Percentiles rank a stretch among this genome's conserved stretches.
Conservation (phyloP, 2,888 invertebrate genomes). For the Busseola fusca region DNA sequence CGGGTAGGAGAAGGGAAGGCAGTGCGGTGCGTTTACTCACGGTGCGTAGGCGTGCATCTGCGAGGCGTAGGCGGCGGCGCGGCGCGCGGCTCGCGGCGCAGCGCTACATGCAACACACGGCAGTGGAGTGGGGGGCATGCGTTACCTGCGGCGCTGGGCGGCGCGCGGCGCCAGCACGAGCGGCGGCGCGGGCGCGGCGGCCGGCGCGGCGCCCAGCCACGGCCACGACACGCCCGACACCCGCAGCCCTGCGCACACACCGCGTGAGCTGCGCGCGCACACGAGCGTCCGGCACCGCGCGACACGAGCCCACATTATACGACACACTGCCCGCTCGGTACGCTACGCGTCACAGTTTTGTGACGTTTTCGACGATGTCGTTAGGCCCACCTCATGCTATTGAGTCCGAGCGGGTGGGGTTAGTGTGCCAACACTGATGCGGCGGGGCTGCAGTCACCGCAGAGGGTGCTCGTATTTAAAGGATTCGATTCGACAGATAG, state of each 20-base stretch:
- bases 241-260: slow-evolving; percentile 92
- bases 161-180: slow-evolving; percentile 93
- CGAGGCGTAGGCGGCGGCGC: slow-evolving; percentile 91
- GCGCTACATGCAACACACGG: slow-evolving; percentile 88
- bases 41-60: slow-evolving; percentile 97
- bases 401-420: slow-evolving; percentile 13
- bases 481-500: slow-evolving; percentile 26
- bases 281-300: neutral
- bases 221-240: slow-evolving; percentile 94
- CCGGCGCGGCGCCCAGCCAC: slow-evolving; percentile 91
- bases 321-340: neutral
- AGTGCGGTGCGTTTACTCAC: slow-evolving; percentile 90
- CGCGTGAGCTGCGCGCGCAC: slow-evolving; percentile 67
- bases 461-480: slow-evolving; percentile 23
- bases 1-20: slow-evolving; percentile 24
- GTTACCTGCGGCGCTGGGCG: slow-evolving; percentile 93
- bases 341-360: neutral
- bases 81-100: slow-evolving; percentile 92
- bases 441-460: slow-evolving; percentile 28
- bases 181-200: slow-evolving; percentile 90
- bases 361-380: neutral
- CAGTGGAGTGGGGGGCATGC: slow-evolving; percentile 66
- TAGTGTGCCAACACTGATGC: slow-evolving; percentile 2
- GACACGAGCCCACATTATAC: neutral
- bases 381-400: neutral